Conservation (phyloP, 1,140 invertebrate genomes). For the Tetragnatha versicolor region DNA sequence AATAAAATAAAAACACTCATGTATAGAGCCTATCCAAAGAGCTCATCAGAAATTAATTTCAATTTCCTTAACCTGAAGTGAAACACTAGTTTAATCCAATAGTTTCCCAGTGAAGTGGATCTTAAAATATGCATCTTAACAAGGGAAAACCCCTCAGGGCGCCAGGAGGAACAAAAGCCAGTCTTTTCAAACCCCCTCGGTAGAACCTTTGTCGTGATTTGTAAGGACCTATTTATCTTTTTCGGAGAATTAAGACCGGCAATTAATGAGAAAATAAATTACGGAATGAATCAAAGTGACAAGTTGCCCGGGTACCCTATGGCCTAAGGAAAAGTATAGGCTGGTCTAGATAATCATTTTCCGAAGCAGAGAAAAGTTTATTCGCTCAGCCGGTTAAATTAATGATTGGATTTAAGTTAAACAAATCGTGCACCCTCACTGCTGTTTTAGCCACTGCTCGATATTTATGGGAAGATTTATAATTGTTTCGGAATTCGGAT, state of each 20-base stretch:
- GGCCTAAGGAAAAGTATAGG: slow-evolving; percentile 49
- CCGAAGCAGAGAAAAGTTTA: slow-evolving; percentile 53
- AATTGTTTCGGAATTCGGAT: slow-evolving; percentile 50
- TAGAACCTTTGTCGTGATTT: slow-evolving; percentile 51
- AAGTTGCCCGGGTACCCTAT: slow-evolving; percentile 43
- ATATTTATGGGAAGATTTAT: slow-evolving; percentile 50
- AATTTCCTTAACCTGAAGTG: too few relatives aligned
- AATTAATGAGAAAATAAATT: slow-evolving; percentile 56
- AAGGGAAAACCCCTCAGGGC: slow-evolving; percentile 12
- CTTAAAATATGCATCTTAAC: background rate
- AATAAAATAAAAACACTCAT: too few relatives aligned
- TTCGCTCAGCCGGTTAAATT: slow-evolving; percentile 42
- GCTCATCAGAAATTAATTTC: too few relatives aligned
- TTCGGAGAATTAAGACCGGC: slow-evolving; percentile 54
- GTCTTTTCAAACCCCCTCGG: slow-evolving; percentile 45
- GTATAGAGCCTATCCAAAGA: too few relatives aligned
- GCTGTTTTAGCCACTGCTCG: slow-evolving; percentile 24
- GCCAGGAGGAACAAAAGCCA: slow-evolving; percentile 33
- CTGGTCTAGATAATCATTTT: slow-evolving; percentile 41
- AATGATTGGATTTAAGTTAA: slow-evolving; percentile 51
- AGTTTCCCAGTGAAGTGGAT: too few relatives aligned
- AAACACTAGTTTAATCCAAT: too few relatives aligned
- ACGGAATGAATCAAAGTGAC: slow-evolving; percentile 54
- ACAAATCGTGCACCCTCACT: slow-evolving; percentile 45
- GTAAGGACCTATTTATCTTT: slow-evolving; percentile 55